phyloP scores from a whole-genome alignment of 2,888 invertebrate genomes.

The Diaperis boleti region DNA sequence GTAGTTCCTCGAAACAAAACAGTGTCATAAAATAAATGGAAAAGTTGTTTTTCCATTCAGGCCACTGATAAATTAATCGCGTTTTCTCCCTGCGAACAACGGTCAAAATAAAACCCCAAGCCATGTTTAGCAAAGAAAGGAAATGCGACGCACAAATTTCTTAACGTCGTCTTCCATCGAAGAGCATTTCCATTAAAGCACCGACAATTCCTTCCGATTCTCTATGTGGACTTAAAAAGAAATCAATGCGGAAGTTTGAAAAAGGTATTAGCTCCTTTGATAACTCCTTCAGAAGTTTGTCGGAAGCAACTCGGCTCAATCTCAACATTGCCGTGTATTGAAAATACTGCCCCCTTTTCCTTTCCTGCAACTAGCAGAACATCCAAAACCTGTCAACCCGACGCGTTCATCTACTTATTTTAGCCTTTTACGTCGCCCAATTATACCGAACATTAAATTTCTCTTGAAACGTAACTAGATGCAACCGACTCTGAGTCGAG shows the following conservation, averaged over 20 bases:
- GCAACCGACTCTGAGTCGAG: background rate
- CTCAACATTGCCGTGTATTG: too few species aligned
- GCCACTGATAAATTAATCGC: background rate
- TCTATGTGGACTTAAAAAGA: background rate
- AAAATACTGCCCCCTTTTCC: too few species aligned
- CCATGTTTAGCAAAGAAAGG: background rate
- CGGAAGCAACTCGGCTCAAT: too few species aligned
- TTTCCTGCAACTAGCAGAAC: too few species aligned
- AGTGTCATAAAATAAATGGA: too few species aligned
- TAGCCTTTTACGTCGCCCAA: conserved; percentile 4
- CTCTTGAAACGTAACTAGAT: conserved; percentile 2
- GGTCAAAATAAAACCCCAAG: background rate
- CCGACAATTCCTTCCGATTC: too few species aligned
- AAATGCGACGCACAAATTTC: conserved; percentile 4
- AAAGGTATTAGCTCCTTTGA: too few species aligned
- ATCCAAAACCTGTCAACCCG: conserved; percentile 7
- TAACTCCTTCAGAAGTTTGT: background rate
- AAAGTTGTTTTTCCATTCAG: background rate
- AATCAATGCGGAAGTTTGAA: background rate
- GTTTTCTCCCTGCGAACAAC: background rate
- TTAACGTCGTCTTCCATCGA: conserved; percentile 7
- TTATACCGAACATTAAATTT: conserved; percentile 30
- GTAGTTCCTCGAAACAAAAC: too few species aligned
- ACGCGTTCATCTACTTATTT: conserved; percentile 7
- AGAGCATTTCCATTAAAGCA: background rate